Percentiles rank a stretch among this genome's conserved stretches.
phyloP scores from a whole-genome alignment of 2,888 invertebrate species.

The Eledona agricola region DNA sequence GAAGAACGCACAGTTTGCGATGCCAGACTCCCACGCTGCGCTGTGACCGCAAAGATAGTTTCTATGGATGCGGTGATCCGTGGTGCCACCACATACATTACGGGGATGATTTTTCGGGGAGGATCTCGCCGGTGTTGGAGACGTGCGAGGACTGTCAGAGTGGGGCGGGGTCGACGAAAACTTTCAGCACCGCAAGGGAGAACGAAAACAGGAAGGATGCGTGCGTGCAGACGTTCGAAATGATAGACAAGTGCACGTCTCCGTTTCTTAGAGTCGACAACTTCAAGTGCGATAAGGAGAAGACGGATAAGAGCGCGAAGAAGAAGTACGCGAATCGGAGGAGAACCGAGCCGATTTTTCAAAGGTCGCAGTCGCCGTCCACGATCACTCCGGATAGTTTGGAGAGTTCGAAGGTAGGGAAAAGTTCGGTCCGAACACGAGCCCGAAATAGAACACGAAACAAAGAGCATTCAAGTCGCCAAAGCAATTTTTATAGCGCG shows the following conservation, averaged over 20 bases:
- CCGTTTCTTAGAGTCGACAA: conserved; percentile 54
- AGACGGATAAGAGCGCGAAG: conserved; percentile 38
- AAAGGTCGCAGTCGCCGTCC: conserved; percentile 49
- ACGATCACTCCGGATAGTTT: conserved; percentile 58
- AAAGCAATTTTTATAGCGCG: too few species aligned
- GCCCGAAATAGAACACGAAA: too few species aligned
- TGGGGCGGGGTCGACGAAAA: conserved; percentile 48
- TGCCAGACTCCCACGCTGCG: conserved; percentile 60
- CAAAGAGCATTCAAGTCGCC: too few species aligned
- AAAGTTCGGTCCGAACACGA: too few species aligned
- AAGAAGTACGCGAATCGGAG: conserved; percentile 43
- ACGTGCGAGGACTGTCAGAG: conserved; percentile 60
- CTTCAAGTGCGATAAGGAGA: conserved; percentile 35
- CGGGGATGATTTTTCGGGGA: conserved; percentile 49
- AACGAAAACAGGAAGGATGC: conserved; percentile 61
- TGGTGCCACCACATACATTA: conserved; percentile 61
- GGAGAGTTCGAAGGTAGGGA: conserved; percentile 47
- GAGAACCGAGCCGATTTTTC: conserved; percentile 52
- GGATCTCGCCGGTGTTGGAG: conserved; percentile 61
- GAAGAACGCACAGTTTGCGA: conserved; percentile 60
- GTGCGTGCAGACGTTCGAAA: conserved; percentile 65
- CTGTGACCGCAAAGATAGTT: conserved; percentile 47
- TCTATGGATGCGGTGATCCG: conserved; percentile 61
- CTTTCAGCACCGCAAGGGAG: conserved; percentile 52
- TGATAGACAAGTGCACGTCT: conserved; percentile 61